A percentile compares a stretch with the other conserved stretches of the same genome.
Evolutionary conservation across 2,888 invertebrate species (phyloP).

Genomic region (Rhingia rostrata): DNA sequence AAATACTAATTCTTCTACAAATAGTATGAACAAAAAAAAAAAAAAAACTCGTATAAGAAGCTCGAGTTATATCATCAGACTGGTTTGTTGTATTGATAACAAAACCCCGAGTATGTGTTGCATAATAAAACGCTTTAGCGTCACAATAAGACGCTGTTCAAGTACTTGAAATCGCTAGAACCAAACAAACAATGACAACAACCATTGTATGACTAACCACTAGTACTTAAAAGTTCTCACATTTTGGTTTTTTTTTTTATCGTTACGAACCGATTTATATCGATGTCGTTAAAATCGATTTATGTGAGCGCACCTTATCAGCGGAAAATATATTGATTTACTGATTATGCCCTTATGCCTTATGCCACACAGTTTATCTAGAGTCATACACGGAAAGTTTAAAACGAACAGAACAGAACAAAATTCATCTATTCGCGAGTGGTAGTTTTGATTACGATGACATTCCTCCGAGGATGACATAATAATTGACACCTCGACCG

Average conservation of each 20-base stretch:
- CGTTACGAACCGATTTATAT: conserved; percentile 37
- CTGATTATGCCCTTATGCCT: conserved; percentile 23
- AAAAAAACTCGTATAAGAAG: conserved; percentile 2
- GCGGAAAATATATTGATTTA: conserved; percentile 34
- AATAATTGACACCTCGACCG: conserved; percentile 52
- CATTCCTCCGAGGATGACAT: conserved; percentile 54
- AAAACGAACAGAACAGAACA: neutral
- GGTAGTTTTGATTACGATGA: conserved; percentile 11
- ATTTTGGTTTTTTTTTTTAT: neutral
- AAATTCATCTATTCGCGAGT: conserved; percentile 3
- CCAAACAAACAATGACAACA: conserved; percentile 39
- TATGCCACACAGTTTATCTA: conserved; percentile 11
- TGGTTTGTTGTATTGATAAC: neutral
- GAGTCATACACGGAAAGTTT: conserved; percentile 12
- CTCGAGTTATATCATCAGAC: conserved; percentile 49
- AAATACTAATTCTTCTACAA: conserved; percentile 28
- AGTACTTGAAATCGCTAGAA: conserved; percentile 37
- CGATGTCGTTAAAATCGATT: conserved; percentile 55
- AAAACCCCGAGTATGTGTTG: conserved; percentile 47
- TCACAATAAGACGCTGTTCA: conserved; percentile 14
- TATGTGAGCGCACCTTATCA: conserved; percentile 59
- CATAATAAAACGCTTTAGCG: conserved; percentile 53
- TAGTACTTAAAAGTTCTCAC: conserved; percentile 3
- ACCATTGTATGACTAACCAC: conserved; percentile 31
- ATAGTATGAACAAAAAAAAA: conserved; percentile 12